Base-by-base conservation (phyloP, 2,113 vertebrate genomes). In the Taxidea taxus region DNA sequence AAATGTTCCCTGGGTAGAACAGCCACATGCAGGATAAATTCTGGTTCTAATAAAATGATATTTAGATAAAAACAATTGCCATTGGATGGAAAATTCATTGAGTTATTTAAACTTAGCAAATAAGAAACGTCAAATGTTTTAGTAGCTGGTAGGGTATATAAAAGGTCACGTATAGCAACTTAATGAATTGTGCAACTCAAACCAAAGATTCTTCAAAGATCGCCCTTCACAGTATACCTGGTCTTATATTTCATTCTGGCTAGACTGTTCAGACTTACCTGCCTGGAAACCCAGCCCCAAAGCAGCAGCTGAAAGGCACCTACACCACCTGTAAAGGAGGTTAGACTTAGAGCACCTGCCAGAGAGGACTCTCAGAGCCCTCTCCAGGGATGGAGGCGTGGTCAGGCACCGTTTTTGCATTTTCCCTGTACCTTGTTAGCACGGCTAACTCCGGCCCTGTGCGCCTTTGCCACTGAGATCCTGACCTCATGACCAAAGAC, bases 21-120 rank as follows among this genome's bases (percentile, higher is more conserved):
- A 66, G 49, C 68, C 86, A 72, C 37, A 66, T 42, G 77, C 34
- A 42, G 25, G 49, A 58, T 68, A 72, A 56, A 90, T 82, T 89
- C 87, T 98, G 74, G 7, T 94, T 94, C 49, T 95, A 95, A 96
- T 95, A 94, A 97, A 95, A 91, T 72, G 34, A 47, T 81, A 94
- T 68, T 97, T 94, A 66, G 54, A 66, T n/a, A 70, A 91, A 94
- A 94, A 81, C 44, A 90, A 80, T 93, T 95, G n/a, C 54, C 92
- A 95, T 68, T 54, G 34, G 62, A n/a, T 90, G 2, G 66, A 91
- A 96, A 94, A 84, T 64, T 47, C 27, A 77, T 84, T 95, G 29
- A 42, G 90, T 84, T 94, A 90, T 77, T 95, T 94, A 80, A 94
- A 80, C 47, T 97, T 95, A 88, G 29, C 51, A 54, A 95, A 91